phyloP scores from a whole-genome alignment of 1,140 invertebrate species.

The Vanessa tameamea region DNA sequence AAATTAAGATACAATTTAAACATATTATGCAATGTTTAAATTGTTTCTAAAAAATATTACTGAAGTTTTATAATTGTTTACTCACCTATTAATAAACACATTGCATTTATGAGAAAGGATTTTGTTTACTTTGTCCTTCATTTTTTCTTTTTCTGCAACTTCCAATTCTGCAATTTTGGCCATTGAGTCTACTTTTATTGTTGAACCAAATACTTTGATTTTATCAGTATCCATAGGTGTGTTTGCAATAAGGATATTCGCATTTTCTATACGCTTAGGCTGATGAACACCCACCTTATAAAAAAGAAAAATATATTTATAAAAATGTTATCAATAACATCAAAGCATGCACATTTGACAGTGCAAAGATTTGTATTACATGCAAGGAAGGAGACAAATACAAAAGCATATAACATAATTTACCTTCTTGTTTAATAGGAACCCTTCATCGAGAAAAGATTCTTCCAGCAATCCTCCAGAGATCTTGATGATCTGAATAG shows the following conservation, averaged over 20 bases:
- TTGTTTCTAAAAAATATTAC: too few relatives aligned
- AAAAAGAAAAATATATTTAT: not conserved
- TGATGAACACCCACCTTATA: constrained; percentile 86
- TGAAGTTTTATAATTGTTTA: not conserved
- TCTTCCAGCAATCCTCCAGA: constrained; percentile 95
- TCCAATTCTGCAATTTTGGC: constrained; percentile 99
- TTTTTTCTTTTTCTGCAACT: constrained; percentile 99
- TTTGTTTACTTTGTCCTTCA: constrained; percentile 99
- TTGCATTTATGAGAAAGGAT: constrained; percentile 98
- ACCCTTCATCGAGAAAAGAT: constrained; percentile 99
- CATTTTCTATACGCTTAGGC: constrained; percentile 94
- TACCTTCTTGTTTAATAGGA: constrained; percentile 97
- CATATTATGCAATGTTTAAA: too few relatives aligned
- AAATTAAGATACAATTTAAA: too few relatives aligned
- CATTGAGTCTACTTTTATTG: constrained; percentile 98
- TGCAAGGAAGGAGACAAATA: too few relatives aligned
- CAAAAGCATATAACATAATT: not conserved
- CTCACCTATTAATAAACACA: constrained; percentile 97
- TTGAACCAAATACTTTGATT: constrained; percentile 99
- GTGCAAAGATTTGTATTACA: too few relatives aligned
- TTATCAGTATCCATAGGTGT: constrained; percentile 99
- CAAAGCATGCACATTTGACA: not conserved
- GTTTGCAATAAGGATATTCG: constrained; percentile 99
- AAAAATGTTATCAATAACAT: not conserved
- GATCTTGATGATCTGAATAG: constrained; percentile 99